A percentile compares a stretch with the other conserved stretches of the same genome.
Evolutionary conservation across 1,140 invertebrate species (phyloP).

Genomic region (Propsilocerus akamusi): DNA sequence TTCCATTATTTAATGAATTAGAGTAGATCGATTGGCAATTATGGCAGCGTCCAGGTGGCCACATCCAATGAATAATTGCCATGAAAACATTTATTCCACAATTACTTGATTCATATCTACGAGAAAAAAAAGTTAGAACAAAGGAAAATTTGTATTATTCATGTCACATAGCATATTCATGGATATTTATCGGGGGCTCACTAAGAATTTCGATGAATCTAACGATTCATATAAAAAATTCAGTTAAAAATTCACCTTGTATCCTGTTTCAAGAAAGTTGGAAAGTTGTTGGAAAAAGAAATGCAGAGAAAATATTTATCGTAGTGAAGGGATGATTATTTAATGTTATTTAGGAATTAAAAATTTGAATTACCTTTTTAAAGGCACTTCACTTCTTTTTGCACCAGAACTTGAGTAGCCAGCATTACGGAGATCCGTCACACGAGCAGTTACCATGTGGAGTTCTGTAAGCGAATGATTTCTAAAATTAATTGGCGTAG

Average conservation of each 20-base stretch:
- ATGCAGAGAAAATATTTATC: not conserved
- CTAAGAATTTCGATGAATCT: not conserved
- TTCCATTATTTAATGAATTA: conserved; percentile 13
- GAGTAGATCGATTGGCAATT: conserved; percentile 24
- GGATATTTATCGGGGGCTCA: not conserved
- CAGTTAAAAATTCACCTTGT: not conserved
- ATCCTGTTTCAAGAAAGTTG: not conserved
- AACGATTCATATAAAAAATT: not conserved
- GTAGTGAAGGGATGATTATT: conserved; percentile 14
- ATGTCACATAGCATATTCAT: no score
- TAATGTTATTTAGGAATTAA: no score
- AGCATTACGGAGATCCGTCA: conserved; percentile 79
- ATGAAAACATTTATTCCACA: conserved; percentile 67
- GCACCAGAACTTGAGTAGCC: conserved; percentile 32
- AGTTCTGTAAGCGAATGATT: conserved; percentile 71
- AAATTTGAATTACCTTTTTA: conserved; percentile 97
- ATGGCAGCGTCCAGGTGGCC: conserved; percentile 43
- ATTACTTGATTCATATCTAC: conserved; percentile 80
- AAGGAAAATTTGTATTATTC: no score
- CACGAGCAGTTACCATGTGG: conserved; percentile 91
- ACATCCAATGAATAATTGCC: conserved; percentile 38
- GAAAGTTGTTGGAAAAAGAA: not conserved
- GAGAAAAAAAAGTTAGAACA: conserved; percentile 11
- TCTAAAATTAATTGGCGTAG: conserved; percentile 38
- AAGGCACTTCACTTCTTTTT: conserved; percentile 83